Evolutionary conservation across 2,113 vertebrate genomes (phyloP), one percentile per base, ranked within the genome.

Genomic region (Tychaedon coryphoeus): DNA sequence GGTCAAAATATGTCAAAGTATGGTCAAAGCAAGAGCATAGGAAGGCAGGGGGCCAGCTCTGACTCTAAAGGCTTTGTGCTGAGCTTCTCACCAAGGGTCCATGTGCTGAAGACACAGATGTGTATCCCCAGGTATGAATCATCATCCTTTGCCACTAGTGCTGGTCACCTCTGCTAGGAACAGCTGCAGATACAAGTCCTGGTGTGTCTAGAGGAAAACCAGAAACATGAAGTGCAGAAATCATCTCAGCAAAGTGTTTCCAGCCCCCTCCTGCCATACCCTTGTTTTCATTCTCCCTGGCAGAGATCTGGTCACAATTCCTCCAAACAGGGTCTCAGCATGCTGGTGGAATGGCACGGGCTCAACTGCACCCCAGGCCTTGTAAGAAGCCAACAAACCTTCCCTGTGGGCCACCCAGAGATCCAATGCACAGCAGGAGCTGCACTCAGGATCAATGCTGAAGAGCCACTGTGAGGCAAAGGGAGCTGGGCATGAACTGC

Each of bases 1-100:
- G 91, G 86, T 86, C 64, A 90, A 76, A 90, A 53, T 67, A 40
- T 43, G 66, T 72, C 77, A 33, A 81, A 81, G 38, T 17, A 20
- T 1, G 14, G 64, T 73, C 62, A 66, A 65, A 92, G 69, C 34
- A 88, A 61, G 54, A 88, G 33, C 82, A n/a, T 0, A 61, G 54
- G 50, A 80, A 83, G 45, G 47, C 77, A 65, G 56, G 58, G 72
- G 50, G 40, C 42, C 70, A 76, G 53, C 33, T 87, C 31, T 57
- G 73, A 38, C 29, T 77, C 79, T 26, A 71, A 45, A 64, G 26
- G 24, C 69, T 79, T 69, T 66, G 38, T 5, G 7, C 34, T 76
- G 75, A 88, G 40, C 61, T 61, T 31, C 58, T 71, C 36, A 45
- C 15, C 71, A n/a, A 66, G 36, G 28, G 14, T 70, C 20, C 19